Percentiles rank a stretch among this genome's conserved stretches.
These are phyloP conservation scores for Cololabis saira DNA, from an alignment of 2,113 vertebrate species.

Conservation along the genomic window DNA sequence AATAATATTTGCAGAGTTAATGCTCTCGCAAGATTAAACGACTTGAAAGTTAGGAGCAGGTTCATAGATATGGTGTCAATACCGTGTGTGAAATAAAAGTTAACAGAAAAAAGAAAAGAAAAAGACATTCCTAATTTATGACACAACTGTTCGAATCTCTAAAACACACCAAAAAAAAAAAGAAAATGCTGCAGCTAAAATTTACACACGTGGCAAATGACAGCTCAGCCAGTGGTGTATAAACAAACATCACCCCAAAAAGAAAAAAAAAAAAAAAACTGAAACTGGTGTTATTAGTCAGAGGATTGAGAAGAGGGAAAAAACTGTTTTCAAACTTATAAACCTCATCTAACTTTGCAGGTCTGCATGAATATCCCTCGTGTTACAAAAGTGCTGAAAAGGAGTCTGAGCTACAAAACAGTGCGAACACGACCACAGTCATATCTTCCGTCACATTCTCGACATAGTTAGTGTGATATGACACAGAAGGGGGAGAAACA, in stretches of 20 bases:
- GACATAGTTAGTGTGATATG: slow-evolving; percentile 27
- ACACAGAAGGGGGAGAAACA: slow-evolving; percentile 18
- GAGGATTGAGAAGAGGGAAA: not conserved
- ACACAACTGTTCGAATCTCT: slow-evolving; percentile 18
- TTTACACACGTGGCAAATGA: slow-evolving; percentile 23
- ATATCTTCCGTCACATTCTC: slow-evolving; percentile 46
- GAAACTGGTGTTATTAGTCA: not conserved
- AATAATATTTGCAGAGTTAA: slow-evolving; percentile 57
- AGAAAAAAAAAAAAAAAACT: slow-evolving; percentile 1
- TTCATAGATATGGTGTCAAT: slow-evolving; percentile 50
- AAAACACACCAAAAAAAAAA: slow-evolving; percentile 38
- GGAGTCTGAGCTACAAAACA: slow-evolving; percentile 17
- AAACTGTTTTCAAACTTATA: not conserved
- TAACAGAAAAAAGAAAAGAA: slow-evolving; percentile 10
- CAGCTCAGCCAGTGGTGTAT: slow-evolving; percentile 28
- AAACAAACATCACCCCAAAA: not conserved
- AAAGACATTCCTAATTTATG: slow-evolving; percentile 23
- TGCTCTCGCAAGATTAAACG: slow-evolving; percentile 50
- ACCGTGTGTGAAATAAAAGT: slow-evolving; percentile 23
- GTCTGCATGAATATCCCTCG: slow-evolving; percentile 25
- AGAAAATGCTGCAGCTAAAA: slow-evolving; percentile 26
- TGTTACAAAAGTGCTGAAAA: slow-evolving; percentile 32
- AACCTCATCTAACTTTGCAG: slow-evolving; percentile 4
- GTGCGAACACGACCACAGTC: slow-evolving; percentile 18
- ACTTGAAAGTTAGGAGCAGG: slow-evolving; percentile 57